Conservation (phyloP, 2,113 vertebrate genomes). For the Heterotis niloticus region DNA sequence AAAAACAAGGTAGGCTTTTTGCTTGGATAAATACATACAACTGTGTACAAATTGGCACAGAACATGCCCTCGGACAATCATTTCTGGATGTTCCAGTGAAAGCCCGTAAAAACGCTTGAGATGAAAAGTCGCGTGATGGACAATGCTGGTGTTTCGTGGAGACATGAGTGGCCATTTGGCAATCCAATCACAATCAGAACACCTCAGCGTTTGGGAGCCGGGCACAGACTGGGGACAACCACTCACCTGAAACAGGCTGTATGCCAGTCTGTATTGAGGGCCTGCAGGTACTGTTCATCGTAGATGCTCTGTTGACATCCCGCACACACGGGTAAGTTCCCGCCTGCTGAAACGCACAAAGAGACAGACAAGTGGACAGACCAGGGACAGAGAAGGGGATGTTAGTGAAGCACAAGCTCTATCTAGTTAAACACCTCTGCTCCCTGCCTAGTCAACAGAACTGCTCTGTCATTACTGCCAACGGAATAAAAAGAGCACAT, state of each 20-base stretch:
- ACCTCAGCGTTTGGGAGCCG: too few relatives aligned
- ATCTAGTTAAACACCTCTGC: not conserved
- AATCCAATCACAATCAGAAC: not conserved
- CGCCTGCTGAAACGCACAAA: slow-evolving; percentile 58
- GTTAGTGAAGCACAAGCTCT: too few relatives aligned
- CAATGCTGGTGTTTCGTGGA: not conserved
- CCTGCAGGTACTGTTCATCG: slow-evolving; percentile 93
- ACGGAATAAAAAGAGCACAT: not conserved
- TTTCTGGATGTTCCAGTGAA: not conserved
- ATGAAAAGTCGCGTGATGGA: too few relatives aligned
- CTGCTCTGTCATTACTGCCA: not conserved
- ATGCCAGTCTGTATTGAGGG: slow-evolving; percentile 86
- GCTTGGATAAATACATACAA: not conserved
- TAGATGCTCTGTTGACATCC: slow-evolving; percentile 87
- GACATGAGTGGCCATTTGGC: not conserved
- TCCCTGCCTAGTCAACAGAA: not conserved
- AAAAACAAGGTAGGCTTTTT: too few relatives aligned
- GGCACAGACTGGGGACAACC: not conserved
- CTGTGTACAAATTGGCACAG: not conserved
- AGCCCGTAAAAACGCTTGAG: not conserved
- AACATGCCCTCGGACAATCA: not conserved
- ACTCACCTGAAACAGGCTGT: slow-evolving; percentile 87
- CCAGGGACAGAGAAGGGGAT: not conserved
- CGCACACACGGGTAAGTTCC: slow-evolving; percentile 83
- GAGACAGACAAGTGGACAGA: slow-evolving; percentile 15